Conservation (phyloP, 1,140 invertebrate species). For the Drosophila obscura region DNA sequence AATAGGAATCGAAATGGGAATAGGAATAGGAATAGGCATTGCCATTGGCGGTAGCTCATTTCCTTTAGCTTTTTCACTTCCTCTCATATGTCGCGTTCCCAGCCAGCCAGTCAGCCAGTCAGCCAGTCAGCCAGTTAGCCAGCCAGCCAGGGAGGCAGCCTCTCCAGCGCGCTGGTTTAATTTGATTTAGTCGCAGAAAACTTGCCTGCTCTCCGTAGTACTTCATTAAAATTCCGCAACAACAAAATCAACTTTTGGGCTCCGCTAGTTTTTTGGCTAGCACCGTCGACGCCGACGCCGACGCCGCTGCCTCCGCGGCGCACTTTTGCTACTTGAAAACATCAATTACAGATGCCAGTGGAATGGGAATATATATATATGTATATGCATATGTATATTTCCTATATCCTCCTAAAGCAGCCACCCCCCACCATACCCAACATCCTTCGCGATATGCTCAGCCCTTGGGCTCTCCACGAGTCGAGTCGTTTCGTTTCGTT, state of each 20-base stretch:
- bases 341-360: slow-evolving; percentile 58
- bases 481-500: slow-evolving; percentile 53
- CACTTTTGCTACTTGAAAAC: slow-evolving; percentile 73
- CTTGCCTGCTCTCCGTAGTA: slow-evolving; percentile 59
- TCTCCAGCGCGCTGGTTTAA: slow-evolving; percentile 66
- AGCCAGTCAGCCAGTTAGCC: no score
- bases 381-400: slow-evolving; percentile 58
- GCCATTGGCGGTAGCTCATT: slow-evolving; percentile 49
- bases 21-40: neutral
- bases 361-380: slow-evolving; percentile 23
- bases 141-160: no score
- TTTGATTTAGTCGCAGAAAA: slow-evolving; percentile 78
- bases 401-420: slow-evolving; percentile 24
- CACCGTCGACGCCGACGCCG: slow-evolving; percentile 2
- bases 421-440: slow-evolving; percentile 3
- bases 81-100: neutral
- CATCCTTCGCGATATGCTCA: slow-evolving; percentile 42
- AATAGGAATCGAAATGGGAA: neutral
- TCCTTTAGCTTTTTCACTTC: slow-evolving; percentile 35
- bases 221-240: slow-evolving; percentile 78
- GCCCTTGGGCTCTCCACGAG: slow-evolving; percentile 51
- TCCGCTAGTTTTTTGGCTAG: slow-evolving; percentile 52
- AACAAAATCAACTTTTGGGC: slow-evolving; percentile 75
- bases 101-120: neutral
- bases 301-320: slow-evolving; percentile 22